Base-by-base conservation (phyloP, 1,140 invertebrate genomes). In the Calosoma granatense region DNA sequence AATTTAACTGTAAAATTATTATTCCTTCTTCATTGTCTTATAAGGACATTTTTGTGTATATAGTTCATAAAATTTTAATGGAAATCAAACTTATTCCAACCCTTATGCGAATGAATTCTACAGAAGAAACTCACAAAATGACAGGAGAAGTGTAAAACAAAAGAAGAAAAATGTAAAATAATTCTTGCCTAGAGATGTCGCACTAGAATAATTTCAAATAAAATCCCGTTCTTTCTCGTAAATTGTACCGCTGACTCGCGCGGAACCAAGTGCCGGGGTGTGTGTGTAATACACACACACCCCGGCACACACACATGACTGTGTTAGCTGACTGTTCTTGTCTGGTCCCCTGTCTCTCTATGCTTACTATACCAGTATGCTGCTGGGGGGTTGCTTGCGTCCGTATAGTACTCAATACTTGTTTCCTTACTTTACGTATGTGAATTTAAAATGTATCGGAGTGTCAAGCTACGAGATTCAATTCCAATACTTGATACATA, bases 401-500 rank as follows among this genome's bases (percentile, higher is more conserved):
- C 65, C 64, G 66, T 64, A 17, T 12, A 47, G 17, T 17, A 17
- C 41, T 47, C 41, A 47, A 47, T 11, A 47, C 41, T 47, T 47
- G 15, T 47, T 47, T 47, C 41, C 41, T 47, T 47, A 47, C 41
- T 47, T 64, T 65, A 64, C 65, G 66, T 66, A 67, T 67, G 67
- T 60, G 65, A 69, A 69, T 69, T 69, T 69, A 67, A 67, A 68
- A 67, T 65, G 65, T 65, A 66, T 61, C 58, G 65, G 63, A 64
- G 66, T 65, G 66, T 65, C 66, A 64, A 60, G 56, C 54, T 53
- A 56, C 54, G 61, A 63, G 65, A 67, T 68, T 65, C 68, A 63
- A 68, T 68, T 67, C 63, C 67, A 63, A 65, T 67, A 62, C 63
- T 63, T 65, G 66, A 68, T 68, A 70, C 68, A 70, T 67, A 70